phyloP scores from a whole-genome alignment of 2,113 vertebrate genomes.

The Chascanopsetta lugubris region DNA sequence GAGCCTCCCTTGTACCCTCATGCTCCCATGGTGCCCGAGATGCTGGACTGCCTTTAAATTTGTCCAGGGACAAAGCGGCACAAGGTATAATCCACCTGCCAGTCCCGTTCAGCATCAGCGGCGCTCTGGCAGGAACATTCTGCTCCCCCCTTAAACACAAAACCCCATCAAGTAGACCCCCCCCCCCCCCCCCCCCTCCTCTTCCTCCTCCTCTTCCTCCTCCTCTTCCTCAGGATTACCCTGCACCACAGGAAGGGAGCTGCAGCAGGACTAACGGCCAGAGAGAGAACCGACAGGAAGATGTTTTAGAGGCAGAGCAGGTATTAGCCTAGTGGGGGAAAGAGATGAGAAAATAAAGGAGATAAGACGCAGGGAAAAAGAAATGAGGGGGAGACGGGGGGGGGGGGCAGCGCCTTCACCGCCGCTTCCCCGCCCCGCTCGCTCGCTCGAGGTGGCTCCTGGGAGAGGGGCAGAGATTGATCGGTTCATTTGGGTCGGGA shows the following conservation, averaged over 20 bases:
- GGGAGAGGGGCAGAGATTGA: conserved; percentile 73
- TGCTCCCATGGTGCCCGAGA: conserved; percentile 65
- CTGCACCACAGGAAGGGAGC: conserved; percentile 50
- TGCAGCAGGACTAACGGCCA: conserved; percentile 37
- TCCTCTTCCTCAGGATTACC: conserved; percentile 54
- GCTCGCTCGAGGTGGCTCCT: conserved; percentile 46
- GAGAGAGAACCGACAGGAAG: conserved; percentile 19
- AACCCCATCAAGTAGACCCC: conserved; percentile 73
- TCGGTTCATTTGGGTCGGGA: conserved; percentile 81
- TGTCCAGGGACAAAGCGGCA: conserved; percentile 79
- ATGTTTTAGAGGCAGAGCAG: conserved; percentile 40
- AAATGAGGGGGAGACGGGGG: conserved; percentile 49
- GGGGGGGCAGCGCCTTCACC: conserved; percentile 4
- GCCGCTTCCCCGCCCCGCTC: conserved; percentile 31
- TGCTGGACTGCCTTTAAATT: conserved; percentile 79
- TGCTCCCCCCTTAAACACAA: conserved; percentile 80
- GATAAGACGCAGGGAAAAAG: conserved; percentile 43
- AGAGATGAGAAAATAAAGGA: conserved; percentile 45
- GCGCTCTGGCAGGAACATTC: conserved; percentile 79
- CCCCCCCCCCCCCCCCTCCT: conserved; percentile 61
- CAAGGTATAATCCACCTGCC: conserved; percentile 83
- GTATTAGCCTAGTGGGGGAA: conserved; percentile 48
- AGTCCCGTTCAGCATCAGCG: conserved; percentile 75
- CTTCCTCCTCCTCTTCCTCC: conserved; percentile 29
- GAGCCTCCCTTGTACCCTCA: conserved; percentile 42